Evolutionary conservation across 2,113 vertebrate species (phyloP).

Genomic region (Oreocharis arfaki): DNA sequence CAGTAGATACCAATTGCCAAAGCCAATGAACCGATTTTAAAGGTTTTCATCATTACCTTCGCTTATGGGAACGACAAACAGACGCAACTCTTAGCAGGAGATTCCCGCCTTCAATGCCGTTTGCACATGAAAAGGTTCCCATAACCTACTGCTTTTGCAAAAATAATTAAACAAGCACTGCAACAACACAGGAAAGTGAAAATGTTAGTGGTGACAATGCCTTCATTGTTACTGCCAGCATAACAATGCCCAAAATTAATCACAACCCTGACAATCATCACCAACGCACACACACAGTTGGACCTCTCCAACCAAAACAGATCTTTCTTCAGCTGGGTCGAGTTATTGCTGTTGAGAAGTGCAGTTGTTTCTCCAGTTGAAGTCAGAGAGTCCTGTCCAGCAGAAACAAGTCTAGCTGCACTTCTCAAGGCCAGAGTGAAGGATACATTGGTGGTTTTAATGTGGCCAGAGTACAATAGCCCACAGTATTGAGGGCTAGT

Average conservation of each 20-base stretch:
- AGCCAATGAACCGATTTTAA: not conserved
- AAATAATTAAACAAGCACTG: not conserved
- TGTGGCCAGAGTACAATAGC: not conserved
- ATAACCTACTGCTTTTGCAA: not conserved
- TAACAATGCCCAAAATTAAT: conserved; percentile 4
- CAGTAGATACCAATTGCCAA: not conserved
- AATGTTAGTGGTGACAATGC: not conserved
- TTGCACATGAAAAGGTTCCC: not conserved
- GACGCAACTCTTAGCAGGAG: not conserved
- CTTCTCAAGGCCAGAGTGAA: not conserved
- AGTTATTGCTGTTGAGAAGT: not conserved
- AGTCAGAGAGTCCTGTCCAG: not conserved
- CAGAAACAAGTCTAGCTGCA: not conserved
- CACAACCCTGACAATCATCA: not conserved
- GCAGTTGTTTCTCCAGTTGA: not conserved
- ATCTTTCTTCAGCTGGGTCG: not conserved
- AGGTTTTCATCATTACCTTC: not conserved
- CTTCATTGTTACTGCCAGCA: not conserved
- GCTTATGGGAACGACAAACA: not conserved
- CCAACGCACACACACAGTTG: not conserved
- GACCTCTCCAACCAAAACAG: conserved; percentile 6
- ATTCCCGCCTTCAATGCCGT: not conserved
- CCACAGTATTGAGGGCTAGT: not conserved
- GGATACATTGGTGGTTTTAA: not conserved
- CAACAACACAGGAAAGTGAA: conserved; percentile 32